Percentiles rank a stretch among this genome's conserved stretches.
These are phyloP conservation scores for Heteropelma amictum DNA, from an alignment of 2,888 invertebrate species.

Conservation along the genomic window DNA sequence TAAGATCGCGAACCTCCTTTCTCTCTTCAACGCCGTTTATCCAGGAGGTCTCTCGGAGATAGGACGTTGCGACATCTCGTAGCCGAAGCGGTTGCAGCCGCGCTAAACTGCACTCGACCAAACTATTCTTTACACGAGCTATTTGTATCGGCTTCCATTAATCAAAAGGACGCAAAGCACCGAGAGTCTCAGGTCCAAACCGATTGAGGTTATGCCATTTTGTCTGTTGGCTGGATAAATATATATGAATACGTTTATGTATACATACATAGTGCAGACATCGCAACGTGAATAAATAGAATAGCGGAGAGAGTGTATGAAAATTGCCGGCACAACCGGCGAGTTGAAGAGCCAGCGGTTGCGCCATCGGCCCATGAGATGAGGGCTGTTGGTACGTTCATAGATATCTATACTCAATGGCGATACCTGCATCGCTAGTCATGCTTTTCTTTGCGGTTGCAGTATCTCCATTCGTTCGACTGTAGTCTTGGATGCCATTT, in stretches of 20 bases:
- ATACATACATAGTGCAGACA: background rate
- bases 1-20: constrained; percentile 46
- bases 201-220: background rate
- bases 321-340: constrained; percentile 23
- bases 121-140: constrained; percentile 2
- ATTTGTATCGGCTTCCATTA: background rate
- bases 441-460: background rate
- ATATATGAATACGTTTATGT: background rate
- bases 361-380: constrained; percentile 44
- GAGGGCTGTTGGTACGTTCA: constrained; percentile 6
- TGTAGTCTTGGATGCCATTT: constrained; percentile 30
- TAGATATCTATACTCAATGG: background rate
- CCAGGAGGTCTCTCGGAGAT: constrained; percentile 7
- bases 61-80: constrained; percentile 45
- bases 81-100: constrained; percentile 41
- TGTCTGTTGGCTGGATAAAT: background rate
- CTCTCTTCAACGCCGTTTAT: constrained; percentile 7
- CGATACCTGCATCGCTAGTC: background rate
- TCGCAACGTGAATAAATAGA: background rate
- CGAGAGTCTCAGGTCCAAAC: background rate
- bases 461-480: constrained; percentile 30
- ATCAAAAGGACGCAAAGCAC: background rate
- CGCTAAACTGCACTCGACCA: constrained; percentile 29
- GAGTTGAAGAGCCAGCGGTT: constrained; percentile 43
- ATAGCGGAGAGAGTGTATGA: background rate